Percentiles rank a stretch among this genome's conserved stretches.
Conservation (phyloP, 2,888 invertebrate genomes). For the Micoletzkya japonica region DNA sequence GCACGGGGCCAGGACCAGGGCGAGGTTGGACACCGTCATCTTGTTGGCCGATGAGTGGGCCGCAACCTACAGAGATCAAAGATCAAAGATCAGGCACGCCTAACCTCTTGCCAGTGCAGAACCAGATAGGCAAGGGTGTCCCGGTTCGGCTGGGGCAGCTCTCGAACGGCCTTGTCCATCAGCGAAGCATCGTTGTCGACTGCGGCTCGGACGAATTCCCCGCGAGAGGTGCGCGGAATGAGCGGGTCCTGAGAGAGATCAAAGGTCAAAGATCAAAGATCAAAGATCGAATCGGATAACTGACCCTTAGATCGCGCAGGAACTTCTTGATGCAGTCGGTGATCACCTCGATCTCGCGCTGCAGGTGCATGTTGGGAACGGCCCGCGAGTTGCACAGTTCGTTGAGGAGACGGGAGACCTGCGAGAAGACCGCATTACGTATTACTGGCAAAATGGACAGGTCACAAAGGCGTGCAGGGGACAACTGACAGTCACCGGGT, state of each 20-base stretch:
- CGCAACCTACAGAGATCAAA: slow-evolving; percentile 33
- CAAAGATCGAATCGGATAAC: not conserved
- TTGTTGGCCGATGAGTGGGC: slow-evolving; percentile 70
- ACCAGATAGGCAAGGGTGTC: slow-evolving; percentile 91
- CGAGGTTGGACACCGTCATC: slow-evolving; percentile 86
- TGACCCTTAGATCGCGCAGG: slow-evolving; percentile 76
- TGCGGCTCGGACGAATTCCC: slow-evolving; percentile 78
- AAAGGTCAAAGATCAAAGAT: not conserved
- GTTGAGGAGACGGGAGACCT: slow-evolving; percentile 74
- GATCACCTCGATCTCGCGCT: slow-evolving; percentile 81
- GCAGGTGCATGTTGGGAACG: slow-evolving; percentile 82
- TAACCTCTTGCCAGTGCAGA: slow-evolving; percentile 81
- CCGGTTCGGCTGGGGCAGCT: slow-evolving; percentile 86
- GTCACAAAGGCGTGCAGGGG: no score
- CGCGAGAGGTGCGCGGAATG: slow-evolving; percentile 80
- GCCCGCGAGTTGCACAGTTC: slow-evolving; percentile 84
- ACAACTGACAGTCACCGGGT: no score
- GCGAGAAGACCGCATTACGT: slow-evolving; percentile 71
- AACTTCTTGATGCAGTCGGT: slow-evolving; percentile 95
- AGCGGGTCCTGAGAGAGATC: slow-evolving; percentile 75
- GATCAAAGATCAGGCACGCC: not conserved
- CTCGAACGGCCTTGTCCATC: slow-evolving; percentile 71
- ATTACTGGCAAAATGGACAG: no score
- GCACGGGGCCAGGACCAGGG: slow-evolving; percentile 90
- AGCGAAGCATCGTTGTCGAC: slow-evolving; percentile 65